phyloP scores from a whole-genome alignment of 2,888 invertebrate genomes.

The Brachylomia viminalis region DNA sequence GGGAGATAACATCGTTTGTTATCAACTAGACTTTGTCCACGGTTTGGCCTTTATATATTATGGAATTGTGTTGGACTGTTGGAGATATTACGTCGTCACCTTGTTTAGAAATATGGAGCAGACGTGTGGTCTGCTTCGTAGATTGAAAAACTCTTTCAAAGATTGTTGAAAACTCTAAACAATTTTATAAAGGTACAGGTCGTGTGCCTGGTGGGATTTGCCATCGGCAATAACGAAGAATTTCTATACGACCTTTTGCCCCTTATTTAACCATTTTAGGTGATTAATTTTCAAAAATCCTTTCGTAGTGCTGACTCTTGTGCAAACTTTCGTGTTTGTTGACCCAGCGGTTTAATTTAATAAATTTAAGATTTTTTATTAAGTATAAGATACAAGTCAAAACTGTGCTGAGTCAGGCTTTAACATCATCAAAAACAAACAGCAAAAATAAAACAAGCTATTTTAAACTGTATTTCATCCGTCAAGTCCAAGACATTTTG shows the following conservation, averaged over 20 bases:
- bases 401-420: background rate
- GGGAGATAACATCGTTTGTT: slow-evolving; percentile 66
- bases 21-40: slow-evolving; percentile 56
- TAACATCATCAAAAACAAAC: slow-evolving; percentile 18
- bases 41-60: slow-evolving; percentile 46
- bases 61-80: slow-evolving; percentile 12
- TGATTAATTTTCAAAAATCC: background rate
- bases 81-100: slow-evolving; percentile 31
- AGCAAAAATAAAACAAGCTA: background rate
- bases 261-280: background rate
- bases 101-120: slow-evolving; percentile 19
- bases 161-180: background rate
- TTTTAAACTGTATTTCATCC: slow-evolving; percentile 24
- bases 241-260: background rate
- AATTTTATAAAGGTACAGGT: background rate
- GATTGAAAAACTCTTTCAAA: slow-evolving; percentile 1
- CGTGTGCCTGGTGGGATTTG: background rate
- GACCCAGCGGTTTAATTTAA: background rate
- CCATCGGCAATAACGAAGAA: background rate
- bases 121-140: slow-evolving; percentile 4
- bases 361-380: background rate
- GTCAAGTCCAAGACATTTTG: slow-evolving; percentile 20
- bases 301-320: background rate
- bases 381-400: background rate
- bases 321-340: background rate